Conservation (phyloP, 2,113 vertebrate genomes). For the Spea multiplicata region DNA sequence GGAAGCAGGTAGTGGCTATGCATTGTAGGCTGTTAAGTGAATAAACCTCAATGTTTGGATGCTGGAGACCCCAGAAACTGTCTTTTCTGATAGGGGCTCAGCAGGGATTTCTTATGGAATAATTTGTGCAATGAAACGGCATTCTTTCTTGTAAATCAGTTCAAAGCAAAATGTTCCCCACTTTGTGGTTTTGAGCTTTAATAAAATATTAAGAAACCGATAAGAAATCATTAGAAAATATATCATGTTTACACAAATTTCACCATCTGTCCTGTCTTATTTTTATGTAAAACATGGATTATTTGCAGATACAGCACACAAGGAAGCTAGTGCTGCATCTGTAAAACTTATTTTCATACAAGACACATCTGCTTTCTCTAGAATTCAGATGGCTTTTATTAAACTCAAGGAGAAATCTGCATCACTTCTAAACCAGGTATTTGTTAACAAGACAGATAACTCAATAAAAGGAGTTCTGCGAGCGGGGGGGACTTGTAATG, state of each 20-base stretch:
- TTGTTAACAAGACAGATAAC: constrained; percentile 33
- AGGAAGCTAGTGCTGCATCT: constrained; percentile 25
- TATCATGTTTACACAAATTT: not conserved
- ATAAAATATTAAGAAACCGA: not conserved
- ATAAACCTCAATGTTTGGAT: too few relatives aligned
- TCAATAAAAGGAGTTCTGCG: constrained; percentile 24
- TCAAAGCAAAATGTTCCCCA: too few relatives aligned
- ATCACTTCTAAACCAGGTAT: constrained; percentile 29
- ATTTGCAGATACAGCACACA: constrained; percentile 40
- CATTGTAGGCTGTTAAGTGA: too few relatives aligned
- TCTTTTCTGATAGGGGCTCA: too few relatives aligned
- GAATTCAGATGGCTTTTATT: constrained; percentile 4
- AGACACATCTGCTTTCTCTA: constrained; percentile 34
- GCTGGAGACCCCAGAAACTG: too few relatives aligned
- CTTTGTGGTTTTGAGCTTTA: too few relatives aligned
- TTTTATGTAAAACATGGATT: constrained; percentile 20
- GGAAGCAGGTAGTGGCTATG: too few relatives aligned
- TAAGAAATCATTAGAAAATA: not conserved
- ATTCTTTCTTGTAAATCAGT: too few relatives aligned
- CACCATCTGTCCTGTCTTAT: constrained; percentile 22
- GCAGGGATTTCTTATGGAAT: too few relatives aligned
- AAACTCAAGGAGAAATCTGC: not conserved
- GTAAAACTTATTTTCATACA: constrained; percentile 31
- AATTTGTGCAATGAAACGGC: too few relatives aligned
- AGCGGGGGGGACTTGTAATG: not conserved